Evolutionary conservation across 2,888 invertebrate genomes (phyloP), one percentile per base, ranked within the genome.

Genomic region (Tetheella fluctuosa): DNA sequence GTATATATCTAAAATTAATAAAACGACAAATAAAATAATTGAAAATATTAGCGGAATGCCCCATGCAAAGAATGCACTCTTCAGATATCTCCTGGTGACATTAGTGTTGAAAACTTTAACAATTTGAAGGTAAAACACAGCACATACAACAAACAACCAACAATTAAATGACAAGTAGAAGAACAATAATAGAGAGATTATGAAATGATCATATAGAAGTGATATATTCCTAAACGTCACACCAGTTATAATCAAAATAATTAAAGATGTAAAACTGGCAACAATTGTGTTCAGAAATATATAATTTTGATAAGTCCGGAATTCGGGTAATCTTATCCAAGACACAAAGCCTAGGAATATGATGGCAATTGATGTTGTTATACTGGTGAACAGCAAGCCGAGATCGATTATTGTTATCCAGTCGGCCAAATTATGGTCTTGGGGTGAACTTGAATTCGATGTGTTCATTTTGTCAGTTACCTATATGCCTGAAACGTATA

Each of bases 1-100:
- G 15, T 37, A 39, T n/a, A 0, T 39, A n/a, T 39, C 10, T 39
- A n/a, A 2, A 1, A n/a, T n/a, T 4, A 39, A n/a, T 10, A 39
- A 39, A 39, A 5, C 6, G 6, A 39, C n/a, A 39, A 39, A 39
- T 39, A n/a, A n/a, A 5, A 39, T 39, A n/a, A n/a, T n/a, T n/a
- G 39, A n/a, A 6, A 6, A n/a, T 39, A 39, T 39, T 7, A 39
- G n/a, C n/a, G 39, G 39, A n/a, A 39, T n/a, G 39, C 39, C 39
- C 39, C 39, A 39, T 1, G 39, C 39, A n/a, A 39, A 39, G n/a
- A 39, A 39, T 7, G 39, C 39, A n/a, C 39, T 39, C 39, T 39
- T 39, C n/a, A 39, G n/a, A n/a, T 39, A 39, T n/a, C 39, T 39
- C n/a, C 39, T 39, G 39, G 39, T n/a, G n/a, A 39, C n/a, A n/a